Evolutionary conservation across 2,113 vertebrate genomes (phyloP), one percentile per base, ranked within the genome.

Genomic region (Cyprinus carpio): DNA sequence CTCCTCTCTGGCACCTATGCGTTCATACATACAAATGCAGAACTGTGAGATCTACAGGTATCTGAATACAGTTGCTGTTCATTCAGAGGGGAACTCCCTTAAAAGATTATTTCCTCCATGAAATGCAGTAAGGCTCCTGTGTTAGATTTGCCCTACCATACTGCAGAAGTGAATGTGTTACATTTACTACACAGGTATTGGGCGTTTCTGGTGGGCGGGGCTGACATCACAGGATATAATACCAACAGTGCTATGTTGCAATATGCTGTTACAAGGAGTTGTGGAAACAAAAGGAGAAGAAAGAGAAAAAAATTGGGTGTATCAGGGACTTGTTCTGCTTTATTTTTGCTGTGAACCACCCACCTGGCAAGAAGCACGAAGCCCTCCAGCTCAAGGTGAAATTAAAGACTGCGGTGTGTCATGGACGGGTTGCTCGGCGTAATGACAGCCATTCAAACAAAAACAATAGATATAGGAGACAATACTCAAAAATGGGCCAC

Each of bases 251-350:
- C 49, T 74, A 27, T 87, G 85, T 82, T 87, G 85, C 81, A 86
- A 88, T 88, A 88, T 82, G 71, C 62, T 72, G 29, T 83, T 78
- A 75, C 58, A 76, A 75, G 34, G n/a, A 79, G 49, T 69, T 84
- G 15, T 54, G 34, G 85, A 84, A 40, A 87, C 76, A 86, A 84
- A 37, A 86, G 71, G 40, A 83, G 81, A 56, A 37, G 25, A 79
- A 83, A 64, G 37, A 46, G 16, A 86, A 75, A 69, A 27, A 27
- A 82, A 74, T n/a, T 85, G 77, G 83, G 87, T 29, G 87, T 83
- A 86, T 75, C 67, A 83, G 67, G 6, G 1, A 27, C 29, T 49
- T 82, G 46, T 29, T 71, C 82, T 77, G 67, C 71, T 82, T 83
- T 85, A 81, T 80, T 86, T 83, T 81, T 54, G 56, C 34, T 40